Base-by-base conservation (phyloP, 2,888 invertebrate species). In the Plusia festucae region DNA sequence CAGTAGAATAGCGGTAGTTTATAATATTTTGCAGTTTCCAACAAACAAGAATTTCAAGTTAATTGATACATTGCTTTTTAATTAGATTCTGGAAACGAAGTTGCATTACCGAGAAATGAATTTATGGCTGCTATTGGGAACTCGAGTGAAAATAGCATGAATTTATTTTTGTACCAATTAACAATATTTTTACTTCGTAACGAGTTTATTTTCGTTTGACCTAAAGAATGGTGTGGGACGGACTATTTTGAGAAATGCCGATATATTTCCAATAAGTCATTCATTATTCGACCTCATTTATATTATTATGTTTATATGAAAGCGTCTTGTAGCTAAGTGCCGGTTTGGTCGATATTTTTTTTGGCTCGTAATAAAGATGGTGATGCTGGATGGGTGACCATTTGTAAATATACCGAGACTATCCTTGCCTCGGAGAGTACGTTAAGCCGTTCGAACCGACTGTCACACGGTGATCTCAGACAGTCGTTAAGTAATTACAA, bases 11-110 rank as follows among this genome's bases (percentile, higher is more conserved):
- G 59, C 49, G 34, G 30, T 56, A 55, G 46, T 57, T 56, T 53
- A 56, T 66, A 66, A 55, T 59, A 59, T 54, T 73, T 59, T 59
- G 49, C 55, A 15, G 65, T 60, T 65, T 75, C 49, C 30, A 73
- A 70, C 66, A 53, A 75, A 70, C 61, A 61, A 18, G 51, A 60
- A 75, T 73, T 73, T 70, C 66, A 71, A 66, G 60, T 60, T 72
- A 74, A 74, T 68, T 74, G 68, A 76, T 74, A 72, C 68, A 72
- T 72, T 49, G 76, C 54, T 76, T 72, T 63, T 72, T 76, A 74
- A 74, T 76, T 68, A 72, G 44, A 68, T 49, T 52, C 60, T 46
- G 58, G 49, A 9, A 59, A 55, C 62, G 44, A 58, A 34, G 69
- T 16, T 20, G 54, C 22, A n/a, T 65, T 49, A 32, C 53, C 20